Evolutionary conservation across 2,888 invertebrate species (phyloP), one percentile per base, ranked within the genome.

Genomic region (Sesia bembeciformis): DNA sequence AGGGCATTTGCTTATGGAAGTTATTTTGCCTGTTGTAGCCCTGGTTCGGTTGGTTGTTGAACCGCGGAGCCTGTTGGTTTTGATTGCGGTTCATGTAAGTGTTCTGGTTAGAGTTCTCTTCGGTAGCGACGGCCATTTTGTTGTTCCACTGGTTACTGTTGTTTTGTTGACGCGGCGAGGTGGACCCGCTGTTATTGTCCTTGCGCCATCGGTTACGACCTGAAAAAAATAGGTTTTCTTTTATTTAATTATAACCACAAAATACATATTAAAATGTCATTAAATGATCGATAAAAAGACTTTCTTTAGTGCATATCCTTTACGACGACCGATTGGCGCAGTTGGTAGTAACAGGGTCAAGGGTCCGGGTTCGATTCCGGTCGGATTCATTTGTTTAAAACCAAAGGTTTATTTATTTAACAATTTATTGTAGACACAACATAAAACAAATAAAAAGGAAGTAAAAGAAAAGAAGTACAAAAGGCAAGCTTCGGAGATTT

Each of bases 171-270:
- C 91, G 83, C 0, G 90, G 90, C n/a, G 90, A 87, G 62, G 81
- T 84, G 0, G 85, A 82, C 4, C 87, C 88, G 60, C 84, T 87
- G 64, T 84, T 84, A 58, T 89, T 87, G 62, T 91, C 92, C 61
- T 91, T 90, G 61, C 91, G 91, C 92, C 93, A 93, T 59, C 91
- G 91, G 62, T 91, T 92, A 58, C 87, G 90, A 59, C 90, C 92
- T 83, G 72, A 52, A 53, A 40, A 53, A 53, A 43, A 65, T 74
- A 39, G 39, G 38, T 23, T 23, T 46, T 43, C 54, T 54, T 40
- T 39, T 51, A 56, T 38, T 38, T 43, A 40, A 49, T n/a, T 52
- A 54, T 46, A 51, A 42, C 1, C 23, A n/a, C 49, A 49, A 49
- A n/a, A 49, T 49, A 49, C 7, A 5, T 6, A 52, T 39, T 4